A percentile compares a stretch with the other conserved stretches of the same genome.
These are phyloP conservation scores for Megaleporinus macrocephalus DNA, from an alignment of 2,113 vertebrate species.

Conservation along the genomic window DNA sequence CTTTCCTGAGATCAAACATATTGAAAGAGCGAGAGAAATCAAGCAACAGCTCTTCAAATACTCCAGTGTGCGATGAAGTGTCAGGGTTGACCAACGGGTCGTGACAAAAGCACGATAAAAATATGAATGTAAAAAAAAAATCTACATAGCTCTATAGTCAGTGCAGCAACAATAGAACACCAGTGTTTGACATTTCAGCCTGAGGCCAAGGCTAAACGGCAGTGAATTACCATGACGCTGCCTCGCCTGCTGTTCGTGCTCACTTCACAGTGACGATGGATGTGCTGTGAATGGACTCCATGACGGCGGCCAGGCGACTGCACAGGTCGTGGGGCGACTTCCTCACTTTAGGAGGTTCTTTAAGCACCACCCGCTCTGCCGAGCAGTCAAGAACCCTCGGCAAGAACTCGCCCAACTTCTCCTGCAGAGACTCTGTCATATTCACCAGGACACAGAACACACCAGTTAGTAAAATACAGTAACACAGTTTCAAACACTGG, in stretches of 20 bases:
- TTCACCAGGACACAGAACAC: neutral
- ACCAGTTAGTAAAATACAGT: neutral
- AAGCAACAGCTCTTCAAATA: constrained; percentile 30
- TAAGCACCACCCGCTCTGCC: constrained; percentile 83
- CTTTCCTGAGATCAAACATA: constrained; percentile 55
- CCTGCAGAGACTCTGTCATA: constrained; percentile 82
- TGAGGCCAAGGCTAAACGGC: neutral
- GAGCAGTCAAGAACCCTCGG: constrained; percentile 94
- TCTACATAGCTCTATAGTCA: constrained; percentile 41
- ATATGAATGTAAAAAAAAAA: constrained; percentile 65
- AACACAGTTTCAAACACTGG: neutral
- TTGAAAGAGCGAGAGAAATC: constrained; percentile 23
- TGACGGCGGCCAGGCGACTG: constrained; percentile 90
- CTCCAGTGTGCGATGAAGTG: constrained; percentile 26
- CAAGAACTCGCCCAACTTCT: constrained; percentile 89
- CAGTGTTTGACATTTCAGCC: constrained; percentile 34
- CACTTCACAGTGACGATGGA: constrained; percentile 84
- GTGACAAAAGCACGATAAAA: constrained; percentile 53
- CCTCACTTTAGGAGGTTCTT: constrained; percentile 92
- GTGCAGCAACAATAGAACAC: constrained; percentile 57
- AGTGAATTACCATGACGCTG: constrained; percentile 1
- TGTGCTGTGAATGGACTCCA: constrained; percentile 92
- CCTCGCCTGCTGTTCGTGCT: constrained; percentile 12
- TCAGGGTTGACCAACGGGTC: constrained; percentile 21
- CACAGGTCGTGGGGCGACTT: constrained; percentile 92